phyloP scores from a whole-genome alignment of 2,113 vertebrate species.

The Trichechus manatus region DNA sequence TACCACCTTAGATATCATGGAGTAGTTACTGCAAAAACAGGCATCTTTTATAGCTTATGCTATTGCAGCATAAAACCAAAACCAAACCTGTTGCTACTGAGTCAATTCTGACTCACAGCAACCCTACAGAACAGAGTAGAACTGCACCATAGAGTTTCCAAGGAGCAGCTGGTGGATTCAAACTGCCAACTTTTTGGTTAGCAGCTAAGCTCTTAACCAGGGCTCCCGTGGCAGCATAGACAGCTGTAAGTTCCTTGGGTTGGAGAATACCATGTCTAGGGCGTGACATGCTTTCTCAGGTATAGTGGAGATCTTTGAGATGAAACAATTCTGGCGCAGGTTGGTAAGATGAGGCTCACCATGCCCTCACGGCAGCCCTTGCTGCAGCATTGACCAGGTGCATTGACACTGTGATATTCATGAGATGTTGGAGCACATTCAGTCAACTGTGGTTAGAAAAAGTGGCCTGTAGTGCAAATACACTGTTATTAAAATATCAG shows the following conservation, averaged over 20 bases:
- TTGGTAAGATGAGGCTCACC: background rate
- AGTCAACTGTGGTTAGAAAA: background rate
- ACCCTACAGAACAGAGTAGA: too few species aligned
- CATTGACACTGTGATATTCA: slow-evolving; percentile 41
- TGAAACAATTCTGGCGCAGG: slow-evolving; percentile 17
- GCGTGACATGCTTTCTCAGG: background rate
- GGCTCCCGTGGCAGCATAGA: background rate
- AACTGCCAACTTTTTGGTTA: too few species aligned
- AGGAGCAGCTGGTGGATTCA: too few species aligned
- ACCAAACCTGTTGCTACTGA: too few species aligned
- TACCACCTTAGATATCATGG: background rate
- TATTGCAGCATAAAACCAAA: background rate
- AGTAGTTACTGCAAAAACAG: slow-evolving; percentile 27
- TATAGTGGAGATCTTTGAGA: slow-evolving; percentile 39
- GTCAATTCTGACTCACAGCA: too few species aligned
- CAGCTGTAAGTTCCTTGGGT: background rate
- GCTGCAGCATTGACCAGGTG: slow-evolving; percentile 31
- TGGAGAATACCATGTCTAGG: background rate
- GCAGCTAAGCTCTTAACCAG: too few species aligned
- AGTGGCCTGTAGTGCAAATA: background rate
- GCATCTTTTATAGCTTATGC: background rate
- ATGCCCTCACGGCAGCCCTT: slow-evolving; percentile 47
- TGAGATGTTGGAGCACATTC: slow-evolving; percentile 34
- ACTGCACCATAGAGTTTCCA: too few species aligned
- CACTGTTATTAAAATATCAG: background rate